Evolutionary conservation across 2,888 invertebrate genomes (phyloP).

Genomic region (Pandemis heparana): DNA sequence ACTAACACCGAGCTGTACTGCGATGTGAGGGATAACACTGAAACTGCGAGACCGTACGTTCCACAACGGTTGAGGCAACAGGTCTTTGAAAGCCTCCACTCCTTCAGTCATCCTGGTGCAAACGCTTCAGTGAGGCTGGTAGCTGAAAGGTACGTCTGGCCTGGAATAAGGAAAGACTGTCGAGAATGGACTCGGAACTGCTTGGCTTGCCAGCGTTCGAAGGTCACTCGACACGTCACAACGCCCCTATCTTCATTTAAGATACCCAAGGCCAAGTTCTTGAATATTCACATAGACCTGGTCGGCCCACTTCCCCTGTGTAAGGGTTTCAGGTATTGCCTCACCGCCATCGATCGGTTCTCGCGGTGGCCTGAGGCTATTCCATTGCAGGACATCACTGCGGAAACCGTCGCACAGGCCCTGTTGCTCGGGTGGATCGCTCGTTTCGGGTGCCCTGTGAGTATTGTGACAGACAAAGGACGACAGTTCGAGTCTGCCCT

Average conservation of each 20-base stretch:
- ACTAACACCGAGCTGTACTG: conserved; percentile 44
- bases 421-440: conserved; percentile 53
- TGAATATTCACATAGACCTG: conserved; percentile 56
- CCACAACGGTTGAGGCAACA: conserved; percentile 43
- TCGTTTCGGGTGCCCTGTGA: background rate
- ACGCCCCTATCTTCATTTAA: conserved; percentile 50
- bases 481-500: conserved; percentile 47
- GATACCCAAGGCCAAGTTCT: conserved; percentile 52
- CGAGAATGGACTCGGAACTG: conserved; percentile 54
- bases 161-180: conserved; percentile 55
- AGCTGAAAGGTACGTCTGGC: conserved; percentile 60
- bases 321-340: conserved; percentile 42
- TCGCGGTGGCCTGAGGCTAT: conserved; percentile 41
- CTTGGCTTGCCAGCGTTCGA: conserved; percentile 57
- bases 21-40: conserved; percentile 43
- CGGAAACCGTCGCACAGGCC: conserved; percentile 54
- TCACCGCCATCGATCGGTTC: conserved; percentile 56
- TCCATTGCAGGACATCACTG: conserved; percentile 56
- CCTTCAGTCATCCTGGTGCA: conserved; percentile 19
- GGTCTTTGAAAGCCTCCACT: conserved; percentile 50
- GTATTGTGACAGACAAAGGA: conserved; percentile 11
- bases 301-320: conserved; percentile 49
- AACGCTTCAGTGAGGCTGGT: conserved; percentile 50
- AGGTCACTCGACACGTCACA: conserved; percentile 55
- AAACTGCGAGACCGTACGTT: conserved; percentile 48